Percentiles rank a stretch among this genome's conserved stretches.
Evolutionary conservation across 2,797 vertebrate species (phyloP).

Genomic region (Acipenser transmontanus): DNA sequence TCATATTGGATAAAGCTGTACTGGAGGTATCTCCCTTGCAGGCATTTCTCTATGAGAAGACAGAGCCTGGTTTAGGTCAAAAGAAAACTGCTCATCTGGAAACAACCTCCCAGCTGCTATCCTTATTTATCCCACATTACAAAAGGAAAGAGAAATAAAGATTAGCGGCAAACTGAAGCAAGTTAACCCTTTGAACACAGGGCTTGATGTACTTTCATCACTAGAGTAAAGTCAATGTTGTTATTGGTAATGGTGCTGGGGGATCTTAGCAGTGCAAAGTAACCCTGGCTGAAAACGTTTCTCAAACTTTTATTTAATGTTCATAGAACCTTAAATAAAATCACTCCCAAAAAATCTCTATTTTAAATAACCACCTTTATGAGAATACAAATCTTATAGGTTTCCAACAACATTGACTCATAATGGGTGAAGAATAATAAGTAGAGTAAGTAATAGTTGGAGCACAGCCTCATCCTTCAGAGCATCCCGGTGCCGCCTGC

Average conservation of each 20-base stretch:
- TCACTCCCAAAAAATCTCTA: no score
- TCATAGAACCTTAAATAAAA: no score
- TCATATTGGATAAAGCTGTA: slow-evolving; percentile 42
- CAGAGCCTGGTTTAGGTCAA: slow-evolving; percentile 63
- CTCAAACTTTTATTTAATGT: no score
- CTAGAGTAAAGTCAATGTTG: background rate
- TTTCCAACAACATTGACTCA: no score
- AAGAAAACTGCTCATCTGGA: slow-evolving; percentile 66
- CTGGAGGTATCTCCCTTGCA: slow-evolving; percentile 28
- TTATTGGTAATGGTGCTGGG: background rate
- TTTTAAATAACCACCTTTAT: no score
- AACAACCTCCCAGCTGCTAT: slow-evolving; percentile 46
- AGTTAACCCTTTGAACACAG: slow-evolving; percentile 2
- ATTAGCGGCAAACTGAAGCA: slow-evolving; percentile 16
- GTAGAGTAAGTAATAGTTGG: no score
- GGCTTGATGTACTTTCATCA: background rate
- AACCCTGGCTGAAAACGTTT: no score
- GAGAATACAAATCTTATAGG: no score
- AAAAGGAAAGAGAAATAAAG: slow-evolving; percentile 35
- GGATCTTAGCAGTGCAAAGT: background rate
- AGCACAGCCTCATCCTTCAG: no score
- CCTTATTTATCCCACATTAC: slow-evolving; percentile 22
- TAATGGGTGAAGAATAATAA: no score
- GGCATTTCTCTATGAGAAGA: slow-evolving; percentile 39
- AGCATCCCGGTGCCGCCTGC: no score